phyloP scores from a whole-genome alignment of 2,113 vertebrate species.

The Orientallactaga bullata region DNA sequence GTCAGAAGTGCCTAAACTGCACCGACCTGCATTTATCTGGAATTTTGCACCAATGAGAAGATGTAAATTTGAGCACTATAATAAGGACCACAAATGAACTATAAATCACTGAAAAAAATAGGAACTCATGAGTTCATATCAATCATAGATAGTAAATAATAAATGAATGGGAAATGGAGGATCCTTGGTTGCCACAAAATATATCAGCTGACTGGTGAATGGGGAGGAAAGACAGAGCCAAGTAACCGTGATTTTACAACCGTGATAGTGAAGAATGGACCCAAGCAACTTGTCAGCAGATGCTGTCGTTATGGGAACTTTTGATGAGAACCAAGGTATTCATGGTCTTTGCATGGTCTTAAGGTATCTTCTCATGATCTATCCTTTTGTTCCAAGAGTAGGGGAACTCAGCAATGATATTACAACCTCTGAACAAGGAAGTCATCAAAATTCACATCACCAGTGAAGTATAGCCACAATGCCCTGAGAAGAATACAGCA shows the following conservation, averaged over 20 bases:
- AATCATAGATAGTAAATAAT: slow-evolving; percentile 5
- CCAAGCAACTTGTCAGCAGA: background rate
- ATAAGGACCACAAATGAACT: background rate
- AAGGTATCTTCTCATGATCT: background rate
- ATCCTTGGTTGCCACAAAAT: background rate
- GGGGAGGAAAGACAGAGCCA: background rate
- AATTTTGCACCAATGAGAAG: background rate
- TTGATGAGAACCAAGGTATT: background rate
- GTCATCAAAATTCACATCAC: background rate
- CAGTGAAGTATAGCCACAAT: background rate
- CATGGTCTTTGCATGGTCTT: background rate
- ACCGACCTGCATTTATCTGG: background rate
- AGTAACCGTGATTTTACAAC: background rate
- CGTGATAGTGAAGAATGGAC: background rate
- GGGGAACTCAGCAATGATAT: background rate
- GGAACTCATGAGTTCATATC: background rate
- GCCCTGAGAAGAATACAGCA: background rate
- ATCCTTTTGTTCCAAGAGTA: background rate
- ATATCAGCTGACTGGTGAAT: background rate
- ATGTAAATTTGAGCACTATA: background rate
- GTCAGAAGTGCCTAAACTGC: background rate
- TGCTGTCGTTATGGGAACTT: background rate
- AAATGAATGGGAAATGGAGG: background rate
- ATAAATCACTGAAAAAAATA: slow-evolving; percentile 13
- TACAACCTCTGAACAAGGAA: background rate